Evolutionary conservation across 2,113 vertebrate species (phyloP).

Genomic region (Nycticorax nycticorax): DNA sequence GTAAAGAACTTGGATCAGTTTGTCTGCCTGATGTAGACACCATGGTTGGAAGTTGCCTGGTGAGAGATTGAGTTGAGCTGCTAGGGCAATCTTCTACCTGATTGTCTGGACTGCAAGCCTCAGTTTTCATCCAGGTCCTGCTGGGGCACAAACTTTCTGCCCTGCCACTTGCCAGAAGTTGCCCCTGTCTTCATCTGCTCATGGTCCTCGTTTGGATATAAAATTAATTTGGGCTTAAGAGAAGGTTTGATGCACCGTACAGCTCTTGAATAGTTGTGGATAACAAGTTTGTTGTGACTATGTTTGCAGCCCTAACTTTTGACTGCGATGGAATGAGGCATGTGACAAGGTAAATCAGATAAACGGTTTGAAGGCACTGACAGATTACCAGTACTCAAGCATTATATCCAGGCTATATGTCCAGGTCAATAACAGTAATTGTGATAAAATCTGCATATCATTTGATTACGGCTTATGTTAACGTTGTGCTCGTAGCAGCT

Average conservation of each 20-base stretch:
- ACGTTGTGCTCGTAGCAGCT: neutral
- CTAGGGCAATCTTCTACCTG: neutral
- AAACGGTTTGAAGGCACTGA: neutral
- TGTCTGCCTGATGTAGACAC: neutral
- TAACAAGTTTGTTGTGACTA: neutral
- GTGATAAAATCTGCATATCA: neutral
- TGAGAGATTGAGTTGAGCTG: neutral
- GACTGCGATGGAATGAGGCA: neutral
- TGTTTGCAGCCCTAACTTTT: neutral
- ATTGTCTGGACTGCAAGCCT: neutral
- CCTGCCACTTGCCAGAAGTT: neutral
- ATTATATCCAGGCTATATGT: neutral
- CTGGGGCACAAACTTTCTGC: neutral
- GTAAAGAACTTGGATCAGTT: neutral
- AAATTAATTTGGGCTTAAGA: neutral
- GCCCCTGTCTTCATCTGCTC: neutral
- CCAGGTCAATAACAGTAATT: neutral
- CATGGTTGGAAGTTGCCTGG: neutral
- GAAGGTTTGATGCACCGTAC: neutral
- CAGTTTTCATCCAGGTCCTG: neutral
- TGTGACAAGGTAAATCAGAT: slow-evolving; percentile 16
- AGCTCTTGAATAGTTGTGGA: neutral
- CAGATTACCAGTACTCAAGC: neutral
- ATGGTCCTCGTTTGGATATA: neutral
- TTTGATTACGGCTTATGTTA: neutral